These are phyloP conservation scores for Cheilosia impressa DNA, from an alignment of 2,888 invertebrate genomes.

Conservation along the genomic window DNA sequence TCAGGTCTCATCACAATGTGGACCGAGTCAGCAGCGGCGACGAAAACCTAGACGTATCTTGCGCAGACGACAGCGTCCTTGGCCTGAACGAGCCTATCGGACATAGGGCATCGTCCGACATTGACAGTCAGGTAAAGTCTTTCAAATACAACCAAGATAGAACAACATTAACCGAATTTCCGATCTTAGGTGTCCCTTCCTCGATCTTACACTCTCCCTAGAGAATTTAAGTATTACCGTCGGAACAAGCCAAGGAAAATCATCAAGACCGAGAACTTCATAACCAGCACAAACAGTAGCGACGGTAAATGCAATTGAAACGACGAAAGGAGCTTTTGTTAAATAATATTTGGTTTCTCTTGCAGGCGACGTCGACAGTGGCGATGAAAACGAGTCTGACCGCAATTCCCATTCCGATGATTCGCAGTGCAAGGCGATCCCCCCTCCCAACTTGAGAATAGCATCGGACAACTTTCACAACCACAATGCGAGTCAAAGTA, in stretches of 20 bases:
- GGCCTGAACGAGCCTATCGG: constrained; percentile 74
- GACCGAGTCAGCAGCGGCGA: constrained; percentile 76
- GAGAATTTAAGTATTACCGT: constrained; percentile 93
- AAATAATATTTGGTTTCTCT: neutral
- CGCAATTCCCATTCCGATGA: constrained; percentile 82
- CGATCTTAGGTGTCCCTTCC: constrained; percentile 89
- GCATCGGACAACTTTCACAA: constrained; percentile 74
- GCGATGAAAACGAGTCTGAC: constrained; percentile 88
- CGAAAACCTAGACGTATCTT: constrained; percentile 77
- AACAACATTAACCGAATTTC: neutral
- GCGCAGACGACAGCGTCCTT: constrained; percentile 77
- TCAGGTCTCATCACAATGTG: constrained; percentile 51
- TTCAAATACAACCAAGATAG: neutral
- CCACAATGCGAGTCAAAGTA: constrained; percentile 62
- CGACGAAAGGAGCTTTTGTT: neutral
- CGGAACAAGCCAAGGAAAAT: constrained; percentile 85
- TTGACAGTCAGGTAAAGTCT: constrained; percentile 89
- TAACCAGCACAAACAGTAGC: constrained; percentile 93
- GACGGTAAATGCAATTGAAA: constrained; percentile 86
- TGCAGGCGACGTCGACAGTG: constrained; percentile 91
- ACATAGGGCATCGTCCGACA: constrained; percentile 86
- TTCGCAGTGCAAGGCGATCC: constrained; percentile 57
- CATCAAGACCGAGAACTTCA: constrained; percentile 87
- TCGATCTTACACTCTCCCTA: constrained; percentile 92
- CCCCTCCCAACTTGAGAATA: constrained; percentile 67